phyloP scores from a whole-genome alignment of 2,888 invertebrate genomes.

The Ormyrus thymus region DNA sequence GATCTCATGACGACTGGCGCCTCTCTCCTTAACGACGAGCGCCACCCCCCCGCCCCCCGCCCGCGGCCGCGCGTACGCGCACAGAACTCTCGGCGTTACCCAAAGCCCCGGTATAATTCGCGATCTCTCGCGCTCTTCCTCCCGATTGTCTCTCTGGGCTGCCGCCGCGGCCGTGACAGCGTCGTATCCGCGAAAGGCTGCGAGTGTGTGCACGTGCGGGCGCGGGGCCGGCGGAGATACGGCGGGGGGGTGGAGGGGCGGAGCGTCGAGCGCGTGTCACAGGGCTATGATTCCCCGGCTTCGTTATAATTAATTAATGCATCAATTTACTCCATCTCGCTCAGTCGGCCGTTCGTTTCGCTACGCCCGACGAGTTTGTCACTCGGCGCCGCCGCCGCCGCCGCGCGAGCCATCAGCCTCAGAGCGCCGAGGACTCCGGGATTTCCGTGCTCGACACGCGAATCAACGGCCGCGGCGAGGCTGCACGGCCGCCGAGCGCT shows the following conservation, averaged over 20 bases:
- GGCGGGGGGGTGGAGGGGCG: no score
- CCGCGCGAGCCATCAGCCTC: slow-evolving; percentile 15
- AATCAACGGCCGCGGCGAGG: background rate
- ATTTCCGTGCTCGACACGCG: slow-evolving; percentile 4
- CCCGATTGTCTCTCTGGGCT: background rate
- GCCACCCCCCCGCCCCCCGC: background rate
- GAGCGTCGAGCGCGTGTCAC: slow-evolving; percentile 54
- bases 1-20: slow-evolving; percentile 51
- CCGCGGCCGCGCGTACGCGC: background rate
- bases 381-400: background rate
- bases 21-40: background rate
- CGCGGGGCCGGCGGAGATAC: no score
- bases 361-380: slow-evolving; percentile 25
- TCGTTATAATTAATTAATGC: slow-evolving; percentile 64
- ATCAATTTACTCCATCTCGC: slow-evolving; percentile 59
- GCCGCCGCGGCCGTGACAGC: background rate
- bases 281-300: slow-evolving; percentile 58
- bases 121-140: background rate
- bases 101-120: background rate
- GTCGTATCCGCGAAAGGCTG: background rate
- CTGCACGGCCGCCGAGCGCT: background rate
- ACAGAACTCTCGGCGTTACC: slow-evolving; percentile 8
- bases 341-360: background rate
- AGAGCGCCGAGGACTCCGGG: slow-evolving; percentile 1
- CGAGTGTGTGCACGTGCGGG: background rate